These are phyloP conservation scores for Hirundichthys speculiger DNA, from an alignment of 2,113 vertebrate genomes.

Conservation along the genomic window DNA sequence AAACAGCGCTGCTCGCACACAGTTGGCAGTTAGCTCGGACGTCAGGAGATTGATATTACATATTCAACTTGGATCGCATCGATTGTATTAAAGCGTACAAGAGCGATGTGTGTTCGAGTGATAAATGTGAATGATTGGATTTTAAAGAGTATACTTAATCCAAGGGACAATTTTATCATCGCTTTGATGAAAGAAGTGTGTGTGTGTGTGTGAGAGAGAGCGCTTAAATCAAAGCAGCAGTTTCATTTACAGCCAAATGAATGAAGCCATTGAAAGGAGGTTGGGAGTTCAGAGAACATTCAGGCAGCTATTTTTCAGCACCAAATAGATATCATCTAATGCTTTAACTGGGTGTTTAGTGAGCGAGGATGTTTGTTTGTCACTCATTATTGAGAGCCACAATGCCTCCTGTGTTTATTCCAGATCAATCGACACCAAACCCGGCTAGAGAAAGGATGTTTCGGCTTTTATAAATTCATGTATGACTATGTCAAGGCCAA, in stretches of 20 bases:
- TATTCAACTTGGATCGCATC: conserved; percentile 12
- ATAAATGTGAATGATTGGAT: conserved; percentile 30
- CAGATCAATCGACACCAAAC: conserved; percentile 29
- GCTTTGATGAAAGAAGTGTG: conserved; percentile 20
- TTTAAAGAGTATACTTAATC: conserved; percentile 41
- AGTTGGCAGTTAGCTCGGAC: conserved; percentile 25
- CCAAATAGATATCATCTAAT: conserved; percentile 37
- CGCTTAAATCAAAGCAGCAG: conserved; percentile 40
- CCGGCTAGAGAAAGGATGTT: conserved; percentile 24
- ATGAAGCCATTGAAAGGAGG: conserved; percentile 38
- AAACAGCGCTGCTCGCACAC: conserved; percentile 17
- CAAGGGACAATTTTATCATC: conserved; percentile 24
- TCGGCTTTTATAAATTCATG: conserved; percentile 47
- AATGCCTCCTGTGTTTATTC: conserved; percentile 41
- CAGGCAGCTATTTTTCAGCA: conserved; percentile 38
- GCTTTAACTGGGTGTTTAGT: conserved; percentile 32
- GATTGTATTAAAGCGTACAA: conserved; percentile 12
- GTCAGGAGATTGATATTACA: conserved; percentile 13
- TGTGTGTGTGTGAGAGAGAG: too few relatives aligned
- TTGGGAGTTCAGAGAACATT: conserved; percentile 26
- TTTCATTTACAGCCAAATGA: conserved; percentile 38
- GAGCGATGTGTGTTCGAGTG: conserved; percentile 15
- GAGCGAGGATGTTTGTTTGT: conserved; percentile 35
- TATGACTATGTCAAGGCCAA: conserved; percentile 18
- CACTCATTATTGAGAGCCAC: conserved; percentile 27